Evolutionary conservation across 2,797 vertebrate genomes (phyloP).

Genomic region (Zenarchopterus dispar): DNA sequence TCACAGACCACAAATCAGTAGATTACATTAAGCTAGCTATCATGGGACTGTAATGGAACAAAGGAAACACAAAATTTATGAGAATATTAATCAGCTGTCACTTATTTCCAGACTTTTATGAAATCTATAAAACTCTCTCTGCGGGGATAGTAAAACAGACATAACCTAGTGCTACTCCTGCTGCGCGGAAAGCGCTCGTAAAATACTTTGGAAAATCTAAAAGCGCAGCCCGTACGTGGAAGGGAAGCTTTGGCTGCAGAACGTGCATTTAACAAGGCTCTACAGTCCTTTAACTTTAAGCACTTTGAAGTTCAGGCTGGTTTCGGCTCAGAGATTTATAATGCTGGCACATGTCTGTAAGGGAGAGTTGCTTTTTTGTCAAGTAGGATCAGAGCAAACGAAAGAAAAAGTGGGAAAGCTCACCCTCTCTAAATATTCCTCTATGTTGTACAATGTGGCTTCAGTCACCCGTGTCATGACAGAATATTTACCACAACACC

Average conservation of each 20-base stretch:
- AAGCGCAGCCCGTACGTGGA: conserved; percentile 17
- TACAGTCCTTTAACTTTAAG: conserved; percentile 56
- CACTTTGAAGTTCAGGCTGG: conserved; percentile 36
- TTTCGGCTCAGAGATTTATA: conserved; percentile 39
- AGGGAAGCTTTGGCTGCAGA: conserved; percentile 41
- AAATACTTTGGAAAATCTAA: conserved; percentile 62
- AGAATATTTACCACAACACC: conserved; percentile 21
- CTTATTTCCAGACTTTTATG: conserved; percentile 23
- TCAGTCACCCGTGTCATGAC: conserved; percentile 3
- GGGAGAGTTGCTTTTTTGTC: conserved; percentile 16
- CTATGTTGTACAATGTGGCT: not conserved
- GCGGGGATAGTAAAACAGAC: conserved; percentile 49
- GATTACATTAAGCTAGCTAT: not conserved
- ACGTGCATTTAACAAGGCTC: conserved; percentile 64
- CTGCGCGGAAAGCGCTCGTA: conserved; percentile 62
- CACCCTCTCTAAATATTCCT: not conserved
- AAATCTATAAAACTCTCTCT: conserved; percentile 29
- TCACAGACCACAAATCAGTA: not conserved
- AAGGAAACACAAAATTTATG: conserved; percentile 2
- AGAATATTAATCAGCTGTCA: conserved; percentile 14
- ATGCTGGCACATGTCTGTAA: not conserved
- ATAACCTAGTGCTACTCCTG: conserved; percentile 53
- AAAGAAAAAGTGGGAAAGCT: not conserved
- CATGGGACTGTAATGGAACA: not conserved
- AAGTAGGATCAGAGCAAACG: not conserved